phyloP scores from a whole-genome alignment of 2,888 invertebrate species.

The Phyto melanocephala region DNA sequence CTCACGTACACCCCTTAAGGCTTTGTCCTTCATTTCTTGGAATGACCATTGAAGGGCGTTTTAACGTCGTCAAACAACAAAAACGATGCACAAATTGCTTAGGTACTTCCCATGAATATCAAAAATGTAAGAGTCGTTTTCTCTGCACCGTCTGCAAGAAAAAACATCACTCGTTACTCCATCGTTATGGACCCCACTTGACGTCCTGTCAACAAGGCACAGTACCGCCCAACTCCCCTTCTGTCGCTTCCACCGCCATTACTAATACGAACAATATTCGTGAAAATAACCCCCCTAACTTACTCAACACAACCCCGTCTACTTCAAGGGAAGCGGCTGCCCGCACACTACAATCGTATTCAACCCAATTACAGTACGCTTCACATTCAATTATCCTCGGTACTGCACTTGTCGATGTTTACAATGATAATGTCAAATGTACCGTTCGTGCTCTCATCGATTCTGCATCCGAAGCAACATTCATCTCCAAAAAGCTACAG shows the following conservation, averaged over 20 bases:
- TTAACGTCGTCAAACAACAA: not conserved
- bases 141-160: too few relatives aligned
- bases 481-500: not conserved
- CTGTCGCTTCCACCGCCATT: too few relatives aligned
- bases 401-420: slow-evolving; percentile 13
- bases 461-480: not conserved
- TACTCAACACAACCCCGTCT: too few relatives aligned
- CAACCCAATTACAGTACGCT: too few relatives aligned
- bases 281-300: not conserved
- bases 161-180: slow-evolving; percentile 4
- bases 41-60: slow-evolving; percentile 15
- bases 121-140: too few relatives aligned
- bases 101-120: too few relatives aligned
- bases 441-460: not conserved
- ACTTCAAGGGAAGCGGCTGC: too few relatives aligned
- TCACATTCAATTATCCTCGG: not conserved
- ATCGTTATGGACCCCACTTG: not conserved
- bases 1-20: not conserved
- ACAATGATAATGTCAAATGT: not conserved
- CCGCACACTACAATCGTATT: too few relatives aligned
- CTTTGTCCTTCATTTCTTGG: not conserved
- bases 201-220: too few relatives aligned
- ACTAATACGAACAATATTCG: too few relatives aligned
- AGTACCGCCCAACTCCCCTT: not conserved
- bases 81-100: too few relatives aligned